Percentiles rank a stretch among this genome's conserved stretches.
Conservation (phyloP, 2,113 vertebrate genomes). For the Axis porcinus region DNA sequence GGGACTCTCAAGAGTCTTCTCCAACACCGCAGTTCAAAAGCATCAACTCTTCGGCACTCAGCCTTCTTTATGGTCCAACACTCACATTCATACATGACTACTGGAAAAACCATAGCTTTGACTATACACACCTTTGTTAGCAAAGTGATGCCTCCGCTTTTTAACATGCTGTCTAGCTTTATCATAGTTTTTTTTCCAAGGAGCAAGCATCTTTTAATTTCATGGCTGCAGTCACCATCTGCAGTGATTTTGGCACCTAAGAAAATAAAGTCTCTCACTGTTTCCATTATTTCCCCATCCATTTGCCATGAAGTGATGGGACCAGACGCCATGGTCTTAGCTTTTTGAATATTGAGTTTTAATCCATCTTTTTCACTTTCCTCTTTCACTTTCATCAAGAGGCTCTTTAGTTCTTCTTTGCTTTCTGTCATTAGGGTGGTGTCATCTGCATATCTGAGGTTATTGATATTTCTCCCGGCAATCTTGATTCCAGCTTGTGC, state of each 20-base stretch:
- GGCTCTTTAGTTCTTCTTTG: background rate
- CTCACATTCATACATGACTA: background rate
- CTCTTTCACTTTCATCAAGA: background rate
- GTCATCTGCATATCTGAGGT: background rate
- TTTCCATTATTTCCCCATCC: background rate
- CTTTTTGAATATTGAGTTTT: background rate
- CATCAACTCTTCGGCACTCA: background rate
- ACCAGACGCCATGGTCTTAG: background rate
- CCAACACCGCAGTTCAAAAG: background rate
- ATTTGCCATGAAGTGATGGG: background rate
- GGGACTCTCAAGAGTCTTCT: background rate
- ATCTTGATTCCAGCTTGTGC: background rate
- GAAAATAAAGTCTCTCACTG: background rate
- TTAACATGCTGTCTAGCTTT: background rate
- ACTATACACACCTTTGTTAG: background rate
- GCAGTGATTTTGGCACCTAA: background rate
- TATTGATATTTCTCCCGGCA: background rate
- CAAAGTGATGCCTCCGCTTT: background rate
- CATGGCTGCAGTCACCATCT: background rate
- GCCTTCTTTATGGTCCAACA: background rate
- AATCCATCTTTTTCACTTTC: background rate
- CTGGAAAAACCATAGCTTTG: background rate
- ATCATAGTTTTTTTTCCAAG: background rate
- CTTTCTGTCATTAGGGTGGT: background rate
- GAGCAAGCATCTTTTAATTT: background rate